These are phyloP conservation scores for Brienomyrus brachyistius DNA, from an alignment of 2,113 vertebrate genomes.

Conservation along the genomic window DNA sequence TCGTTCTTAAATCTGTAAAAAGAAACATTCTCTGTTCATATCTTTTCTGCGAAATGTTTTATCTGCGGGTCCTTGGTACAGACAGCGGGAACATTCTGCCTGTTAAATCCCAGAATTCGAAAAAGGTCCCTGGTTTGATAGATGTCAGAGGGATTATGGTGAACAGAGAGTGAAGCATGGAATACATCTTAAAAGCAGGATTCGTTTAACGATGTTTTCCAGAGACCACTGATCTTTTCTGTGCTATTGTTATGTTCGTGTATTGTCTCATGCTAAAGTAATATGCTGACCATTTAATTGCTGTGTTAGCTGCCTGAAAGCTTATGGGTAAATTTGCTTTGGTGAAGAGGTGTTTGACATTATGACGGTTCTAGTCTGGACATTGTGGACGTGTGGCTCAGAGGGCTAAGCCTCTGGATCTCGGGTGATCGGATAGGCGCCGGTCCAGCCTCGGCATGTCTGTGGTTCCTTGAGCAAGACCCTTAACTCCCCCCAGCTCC, in stretches of 20 bases:
- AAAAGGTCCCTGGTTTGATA: too few species aligned
- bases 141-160: not conserved
- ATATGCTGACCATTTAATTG: not conserved
- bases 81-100: not conserved
- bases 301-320: not conserved
- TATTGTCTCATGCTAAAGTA: not conserved
- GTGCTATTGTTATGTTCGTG: not conserved
- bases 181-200: not conserved
- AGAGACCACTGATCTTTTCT: not conserved
- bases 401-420: too few species aligned
- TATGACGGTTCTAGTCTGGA: not conserved
- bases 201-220: not conserved
- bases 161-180: not conserved
- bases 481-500: too few species aligned
- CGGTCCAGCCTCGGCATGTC: too few species aligned
- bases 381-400: not conserved
- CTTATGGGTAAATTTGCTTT: not conserved
- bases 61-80: not conserved
- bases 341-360: not conserved
- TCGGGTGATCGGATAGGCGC: too few species aligned
- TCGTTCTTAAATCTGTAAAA: not conserved
- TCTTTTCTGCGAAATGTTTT: not conserved
- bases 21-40: not conserved
- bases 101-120: not conserved
- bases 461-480: too few species aligned